Evolutionary conservation across 2,113 vertebrate genomes (phyloP), one percentile per base, ranked within the genome.

Genomic region (Colinus virginianus): DNA sequence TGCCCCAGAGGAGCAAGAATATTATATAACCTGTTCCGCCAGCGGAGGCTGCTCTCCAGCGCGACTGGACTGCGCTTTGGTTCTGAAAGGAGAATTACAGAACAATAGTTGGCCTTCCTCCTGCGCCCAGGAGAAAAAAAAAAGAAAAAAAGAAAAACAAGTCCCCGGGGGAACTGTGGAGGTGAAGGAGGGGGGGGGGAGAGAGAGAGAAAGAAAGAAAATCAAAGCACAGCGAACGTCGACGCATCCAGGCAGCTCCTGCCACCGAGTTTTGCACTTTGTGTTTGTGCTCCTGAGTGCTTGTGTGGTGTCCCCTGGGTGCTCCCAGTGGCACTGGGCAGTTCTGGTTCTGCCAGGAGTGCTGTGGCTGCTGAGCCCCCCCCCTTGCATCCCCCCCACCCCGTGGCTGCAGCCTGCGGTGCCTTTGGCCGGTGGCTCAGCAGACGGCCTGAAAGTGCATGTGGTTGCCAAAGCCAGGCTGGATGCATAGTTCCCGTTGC

Each of bases 21-120:
- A 62, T 96, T 96, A 88, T 49, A 74, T 93, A 96, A 95, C 94
- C 85, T 93, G 86, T 53, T 49, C 87, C 61, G 92, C 92, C 92
- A 42, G 85, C 77, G 7, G 61, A 74, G 93, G 9, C 55, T 74
- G 21, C 80, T 42, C 93, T 30, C 42, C 81, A 16, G 58, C 1
- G 20, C 34, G 59, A 18, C 87, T 9, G 66, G 78, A 40, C 88
- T 55, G 70, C 1, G 74, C 42, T 1, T 26, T 21, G 88, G 74
- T 64, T 87, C 83, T 94, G 88, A 91, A 93, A 93, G 82, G 92
- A 85, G 91, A 84, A 66, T 83, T 56, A 32, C 80, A 40, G 90
- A 89, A 94, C 90, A 89, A 94, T 94, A 56, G 69, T 22, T 61
- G 79, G 74, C 61, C 71, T 82, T 68, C 79, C 79, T 81, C 42